Percentiles rank a stretch among this genome's conserved stretches.
These are phyloP conservation scores for Atta texana DNA, from an alignment of 1,140 invertebrate species.

Conservation along the genomic window DNA sequence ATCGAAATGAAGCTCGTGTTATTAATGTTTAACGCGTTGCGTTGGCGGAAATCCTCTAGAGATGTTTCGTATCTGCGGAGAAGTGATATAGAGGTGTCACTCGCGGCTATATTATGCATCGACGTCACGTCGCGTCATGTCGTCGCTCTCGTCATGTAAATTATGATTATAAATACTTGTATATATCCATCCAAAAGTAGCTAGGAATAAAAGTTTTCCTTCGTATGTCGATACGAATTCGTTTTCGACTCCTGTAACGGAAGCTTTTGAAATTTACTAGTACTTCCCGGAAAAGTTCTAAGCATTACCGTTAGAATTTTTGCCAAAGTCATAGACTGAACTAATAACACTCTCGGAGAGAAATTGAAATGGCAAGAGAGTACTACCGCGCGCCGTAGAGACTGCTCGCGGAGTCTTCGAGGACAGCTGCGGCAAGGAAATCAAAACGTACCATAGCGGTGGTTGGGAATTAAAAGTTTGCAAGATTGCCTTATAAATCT, in stretches of 20 bases:
- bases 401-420: background rate
- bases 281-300: conserved; percentile 18
- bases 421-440: conserved; percentile 44
- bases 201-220: conserved; percentile 33
- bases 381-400: background rate
- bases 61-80: background rate
- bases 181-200: background rate
- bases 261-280: background rate
- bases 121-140: conserved; percentile 18
- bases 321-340: conserved; percentile 51
- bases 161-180: conserved; percentile 39
- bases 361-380: conserved; percentile 49
- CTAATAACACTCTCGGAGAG: conserved; percentile 50
- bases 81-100: background rate
- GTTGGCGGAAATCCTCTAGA: background rate
- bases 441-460: conserved; percentile 37
- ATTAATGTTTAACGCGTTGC: conserved; percentile 38
- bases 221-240: background rate
- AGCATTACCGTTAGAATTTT: conserved; percentile 62
- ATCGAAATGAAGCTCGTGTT: conserved; percentile 39
- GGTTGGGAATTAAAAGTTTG: conserved; percentile 61
- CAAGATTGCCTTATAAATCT: conserved; percentile 61
- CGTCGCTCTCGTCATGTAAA: background rate
- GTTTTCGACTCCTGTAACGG: background rate
- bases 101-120: background rate